Base-by-base conservation (phyloP, 2,797 vertebrate genomes). In the Typhlichthys eigenmanni region DNA sequence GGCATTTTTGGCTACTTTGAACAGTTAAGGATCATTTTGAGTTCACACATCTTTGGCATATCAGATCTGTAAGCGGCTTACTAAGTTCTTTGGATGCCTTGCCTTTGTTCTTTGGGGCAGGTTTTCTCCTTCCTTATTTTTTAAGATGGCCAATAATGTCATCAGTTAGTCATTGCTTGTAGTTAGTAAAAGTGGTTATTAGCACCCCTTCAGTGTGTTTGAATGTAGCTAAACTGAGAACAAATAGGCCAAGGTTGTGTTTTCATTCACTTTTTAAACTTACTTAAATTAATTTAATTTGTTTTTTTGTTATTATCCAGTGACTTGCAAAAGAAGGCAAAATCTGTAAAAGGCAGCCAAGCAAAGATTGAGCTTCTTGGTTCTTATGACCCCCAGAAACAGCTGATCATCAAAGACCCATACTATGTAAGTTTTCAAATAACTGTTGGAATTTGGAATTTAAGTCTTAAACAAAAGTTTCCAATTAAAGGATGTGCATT, bases 311-410 rank as follows among this genome's bases (percentile, higher is more conserved):
- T 59, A 2, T 71, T 62, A 60, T 57, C 55, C 91, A 99, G 98
- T 77, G 96, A 98, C 66, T 86, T 98, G 86, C 95, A 93, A 64
- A 92, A 85, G 75, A 98, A 94, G 87, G 92, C 94, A 62, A 94
- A 90, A 50, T 85, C 89, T 10, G 90, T 95, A 81, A 93, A 95
- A 79, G 90, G 94, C 81, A 78, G 76, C 88, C 92, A 72, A 81
- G 95, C 96, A 66, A 95, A 92, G 87, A 94, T 98, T 65, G 95
- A 99, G 82, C 93, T 99, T 0, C 96, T 99, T 8, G 98, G 98
- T 64, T 92, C 84, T 66, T 98, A 96, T 0, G 97, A 99, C 84
- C 97, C 97, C 50, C 90, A 98, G 72, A 95, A 98, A 47, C 91
- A 96, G 53, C 92, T 91, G 69, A 96, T 97, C 74, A 98, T 98